Evolutionary conservation across 53 echinoderm and acorn worm genomes (phyloP).

Genomic region (Apostichopus leukothele): DNA sequence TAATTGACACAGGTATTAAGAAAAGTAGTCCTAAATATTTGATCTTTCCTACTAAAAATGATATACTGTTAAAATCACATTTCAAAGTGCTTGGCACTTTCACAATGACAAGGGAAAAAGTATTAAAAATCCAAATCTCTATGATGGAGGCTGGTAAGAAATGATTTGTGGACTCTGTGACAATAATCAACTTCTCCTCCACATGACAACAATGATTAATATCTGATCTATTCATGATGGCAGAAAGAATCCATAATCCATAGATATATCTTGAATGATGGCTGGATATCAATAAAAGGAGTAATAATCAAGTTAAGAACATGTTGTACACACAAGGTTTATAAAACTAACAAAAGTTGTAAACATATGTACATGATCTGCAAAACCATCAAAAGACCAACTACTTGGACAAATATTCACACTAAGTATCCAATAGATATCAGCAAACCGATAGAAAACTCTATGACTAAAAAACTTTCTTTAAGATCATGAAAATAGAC

Average conservation of each 20-base stretch:
- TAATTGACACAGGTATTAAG: background rate
- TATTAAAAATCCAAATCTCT: background rate
- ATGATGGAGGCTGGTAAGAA: background rate
- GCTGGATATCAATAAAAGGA: conserved; percentile 8
- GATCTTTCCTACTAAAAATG: background rate
- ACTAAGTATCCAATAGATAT: conserved; percentile 2
- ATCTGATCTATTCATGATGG: background rate
- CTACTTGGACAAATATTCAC: background rate
- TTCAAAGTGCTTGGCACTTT: background rate
- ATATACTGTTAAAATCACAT: background rate
- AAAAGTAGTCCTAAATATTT: background rate
- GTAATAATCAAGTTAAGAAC: background rate
- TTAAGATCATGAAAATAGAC: conserved; percentile 29
- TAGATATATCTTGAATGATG: background rate
- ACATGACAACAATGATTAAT: background rate
- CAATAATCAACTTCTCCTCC: background rate
- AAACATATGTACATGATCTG: background rate
- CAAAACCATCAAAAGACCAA: background rate
- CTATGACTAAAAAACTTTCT: background rate
- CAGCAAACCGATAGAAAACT: background rate
- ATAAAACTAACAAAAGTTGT: background rate
- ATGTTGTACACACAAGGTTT: background rate
- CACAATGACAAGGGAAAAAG: background rate
- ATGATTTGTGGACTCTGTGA: background rate
- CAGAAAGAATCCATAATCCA: too few species aligned